Base-by-base conservation (phyloP, 2,888 invertebrate genomes). In the Liopterus haemorrhoidalis region DNA sequence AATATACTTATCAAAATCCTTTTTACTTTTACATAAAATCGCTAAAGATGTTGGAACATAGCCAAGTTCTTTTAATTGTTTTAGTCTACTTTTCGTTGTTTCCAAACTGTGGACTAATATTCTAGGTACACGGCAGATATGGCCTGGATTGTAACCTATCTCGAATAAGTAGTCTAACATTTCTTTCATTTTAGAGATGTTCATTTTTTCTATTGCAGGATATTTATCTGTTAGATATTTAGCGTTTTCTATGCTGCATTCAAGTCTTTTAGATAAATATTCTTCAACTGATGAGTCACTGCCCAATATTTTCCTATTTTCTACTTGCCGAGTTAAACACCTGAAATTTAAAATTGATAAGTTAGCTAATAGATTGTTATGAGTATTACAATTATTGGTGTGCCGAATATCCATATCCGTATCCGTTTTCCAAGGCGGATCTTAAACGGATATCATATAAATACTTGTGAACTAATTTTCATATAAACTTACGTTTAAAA, bases 71-170 rank as follows among this genome's bases (percentile, higher is more conserved):
- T 62, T 57, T 27, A 71, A 46, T 49, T 68, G 58, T 41, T 59
- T 55, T 11, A 70, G 49, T 44, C 70, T 57, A 44, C 62, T 61
- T 47, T 61, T 58, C 2, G 62, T 64, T 9, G 70, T 70, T 49
- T 66, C 62, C 2, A 66, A 55, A 54, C 68, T 67, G 49, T 70
- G 69, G 3, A 69, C 56, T 20, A 72, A 54, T 41, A 72, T 64
- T 55, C 70, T 67, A 4, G 71, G 71, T 5, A 63, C 59, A 22
- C 62, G 54, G 40, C 58, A 59, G 22, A 72, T 66, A 37, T 71
- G 68, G 12, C 50, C 41, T 1, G 67, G 56, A 16, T 59, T 61
- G 51, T 67, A 71, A 4, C 68, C 69, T 56, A 66, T 57, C n/a
- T 55, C 52, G 33, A 58, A 63, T 21, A 72, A 53, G 45, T 65